Conservation (phyloP, 2,888 invertebrate species). For the Proisotoma minuta region DNA sequence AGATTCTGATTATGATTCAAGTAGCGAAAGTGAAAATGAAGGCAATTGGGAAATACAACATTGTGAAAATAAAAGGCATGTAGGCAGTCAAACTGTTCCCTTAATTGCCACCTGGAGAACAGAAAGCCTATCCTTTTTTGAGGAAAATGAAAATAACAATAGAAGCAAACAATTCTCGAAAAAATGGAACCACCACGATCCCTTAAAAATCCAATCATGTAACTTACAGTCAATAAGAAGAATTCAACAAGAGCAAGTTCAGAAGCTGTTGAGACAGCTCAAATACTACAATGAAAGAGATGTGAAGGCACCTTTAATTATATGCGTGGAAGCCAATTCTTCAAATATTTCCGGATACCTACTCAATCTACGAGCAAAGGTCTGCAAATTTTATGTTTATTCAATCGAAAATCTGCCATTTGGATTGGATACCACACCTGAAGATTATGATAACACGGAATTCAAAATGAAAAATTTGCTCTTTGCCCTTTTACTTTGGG, state of each 20-base stretch:
- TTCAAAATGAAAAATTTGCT: slow-evolving; percentile 18
- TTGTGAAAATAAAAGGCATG: neutral
- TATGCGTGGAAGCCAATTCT: slow-evolving; percentile 8
- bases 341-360: slow-evolving; percentile 5
- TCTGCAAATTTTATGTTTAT: slow-evolving; percentile 11
- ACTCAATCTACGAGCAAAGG: neutral
- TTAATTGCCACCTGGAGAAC: no score
- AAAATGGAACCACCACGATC: neutral
- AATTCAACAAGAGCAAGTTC: neutral
- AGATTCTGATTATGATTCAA: neutral
- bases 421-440: neutral
- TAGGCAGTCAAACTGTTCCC: neutral
- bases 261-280: neutral
- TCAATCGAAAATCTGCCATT: neutral
- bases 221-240: neutral
- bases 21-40: neutral
- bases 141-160: neutral
- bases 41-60: neutral
- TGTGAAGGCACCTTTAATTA: slow-evolving; percentile 3
- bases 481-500: slow-evolving; percentile 17
- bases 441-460: neutral
- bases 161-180: neutral
- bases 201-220: neutral
- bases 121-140: neutral
- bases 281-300: neutral